These are phyloP conservation scores for Eumaeus atala DNA, from an alignment of 1,140 invertebrate genomes.

Conservation along the genomic window DNA sequence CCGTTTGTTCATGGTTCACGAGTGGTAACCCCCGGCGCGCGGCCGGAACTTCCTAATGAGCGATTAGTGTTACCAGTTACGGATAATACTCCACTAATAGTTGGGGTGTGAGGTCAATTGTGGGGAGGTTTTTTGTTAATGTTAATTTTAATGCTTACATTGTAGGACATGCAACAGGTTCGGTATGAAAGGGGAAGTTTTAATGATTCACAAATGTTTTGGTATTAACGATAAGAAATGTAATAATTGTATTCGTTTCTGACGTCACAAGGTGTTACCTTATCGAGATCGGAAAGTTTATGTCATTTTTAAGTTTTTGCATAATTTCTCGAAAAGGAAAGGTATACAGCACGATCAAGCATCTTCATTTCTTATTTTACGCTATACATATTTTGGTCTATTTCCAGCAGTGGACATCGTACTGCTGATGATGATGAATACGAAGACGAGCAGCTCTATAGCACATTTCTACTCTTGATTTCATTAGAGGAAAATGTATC, in stretches of 20 bases:
- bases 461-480: no score
- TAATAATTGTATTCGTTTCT: not conserved
- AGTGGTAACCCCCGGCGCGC: conserved; percentile 50
- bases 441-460: no score
- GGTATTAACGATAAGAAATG: conserved; percentile 5
- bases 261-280: no score
- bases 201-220: not conserved
- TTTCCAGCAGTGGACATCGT: no score
- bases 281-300: no score
- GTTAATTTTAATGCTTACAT: conserved; percentile 11
- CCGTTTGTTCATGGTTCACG: conserved; percentile 38
- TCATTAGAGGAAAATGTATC: no score
- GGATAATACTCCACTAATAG: conserved; percentile 63
- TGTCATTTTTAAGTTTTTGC: no score
- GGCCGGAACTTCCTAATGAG: conserved; percentile 65
- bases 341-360: no score
- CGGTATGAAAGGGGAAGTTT: not conserved
- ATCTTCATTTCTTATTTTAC: no score
- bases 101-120: conserved; percentile 46
- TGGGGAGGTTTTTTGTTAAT: conserved; percentile 39
- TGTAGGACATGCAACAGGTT: conserved; percentile 5
- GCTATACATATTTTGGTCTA: no score
- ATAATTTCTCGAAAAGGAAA: no score
- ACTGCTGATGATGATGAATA: no score
- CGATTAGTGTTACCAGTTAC: conserved; percentile 69